Conservation (phyloP, 2,888 invertebrate species). For the Hydrotaea cyrtoneurina region DNA sequence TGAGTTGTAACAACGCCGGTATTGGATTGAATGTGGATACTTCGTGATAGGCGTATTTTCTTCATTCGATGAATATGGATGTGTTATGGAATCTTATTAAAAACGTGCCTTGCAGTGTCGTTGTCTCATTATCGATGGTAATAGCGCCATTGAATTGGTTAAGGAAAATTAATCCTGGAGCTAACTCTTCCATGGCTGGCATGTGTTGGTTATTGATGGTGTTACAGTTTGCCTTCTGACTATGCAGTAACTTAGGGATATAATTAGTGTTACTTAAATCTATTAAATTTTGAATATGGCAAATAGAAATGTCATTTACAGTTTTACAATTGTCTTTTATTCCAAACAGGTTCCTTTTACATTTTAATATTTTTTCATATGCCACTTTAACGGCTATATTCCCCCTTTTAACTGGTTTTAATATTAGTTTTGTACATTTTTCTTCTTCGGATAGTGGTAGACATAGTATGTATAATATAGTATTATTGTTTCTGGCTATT, state of each 20-base stretch:
- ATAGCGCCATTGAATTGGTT: constrained; percentile 19
- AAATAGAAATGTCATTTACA: constrained; percentile 35
- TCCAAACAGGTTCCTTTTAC: constrained; percentile 54
- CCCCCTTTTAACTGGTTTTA: constrained; percentile 59
- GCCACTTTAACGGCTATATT: constrained; percentile 51
- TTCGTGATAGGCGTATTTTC: constrained; percentile 39
- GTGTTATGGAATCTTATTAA: constrained; percentile 41
- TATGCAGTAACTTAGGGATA: constrained; percentile 38
- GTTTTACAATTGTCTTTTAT: constrained; percentile 59
- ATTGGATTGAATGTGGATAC: constrained; percentile 49
- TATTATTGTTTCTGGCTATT: constrained; percentile 52
- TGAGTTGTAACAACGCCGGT: constrained; percentile 61
- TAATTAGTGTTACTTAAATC: constrained; percentile 30
- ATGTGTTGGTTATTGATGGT: constrained; percentile 37
- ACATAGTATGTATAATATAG: constrained; percentile 56
- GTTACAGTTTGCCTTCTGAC: constrained; percentile 12
- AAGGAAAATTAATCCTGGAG: constrained; percentile 16
- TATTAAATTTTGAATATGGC: constrained; percentile 46
- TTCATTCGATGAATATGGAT: constrained; percentile 52
- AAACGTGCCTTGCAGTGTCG: constrained; percentile 30
- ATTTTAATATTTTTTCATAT: constrained; percentile 55
- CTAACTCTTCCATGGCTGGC: constrained; percentile 24
- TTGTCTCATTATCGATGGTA: not conserved
- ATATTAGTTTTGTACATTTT: constrained; percentile 44
- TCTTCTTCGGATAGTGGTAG: constrained; percentile 52